Evolutionary conservation across 2,797 vertebrate genomes (phyloP).

Genomic region (Anisognathus igniventris): DNA sequence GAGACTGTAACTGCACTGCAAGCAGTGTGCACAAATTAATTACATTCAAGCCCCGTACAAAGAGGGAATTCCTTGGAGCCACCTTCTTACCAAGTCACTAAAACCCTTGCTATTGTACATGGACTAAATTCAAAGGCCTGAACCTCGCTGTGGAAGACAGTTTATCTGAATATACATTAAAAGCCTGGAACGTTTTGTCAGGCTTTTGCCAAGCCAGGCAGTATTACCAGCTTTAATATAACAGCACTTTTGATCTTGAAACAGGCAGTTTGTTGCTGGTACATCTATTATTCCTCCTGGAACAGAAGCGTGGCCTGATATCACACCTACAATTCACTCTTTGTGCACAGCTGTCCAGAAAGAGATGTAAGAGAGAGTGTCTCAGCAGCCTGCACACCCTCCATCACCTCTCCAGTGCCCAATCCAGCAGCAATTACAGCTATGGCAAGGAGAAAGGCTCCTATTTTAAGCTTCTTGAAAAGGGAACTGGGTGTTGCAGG

Average conservation of each 20-base stretch:
- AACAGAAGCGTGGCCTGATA: background rate
- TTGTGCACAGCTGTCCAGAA: background rate
- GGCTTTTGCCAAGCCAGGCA: background rate
- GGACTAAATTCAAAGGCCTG: background rate
- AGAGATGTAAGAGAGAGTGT: background rate
- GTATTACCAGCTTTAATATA: background rate
- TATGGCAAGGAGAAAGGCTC: background rate
- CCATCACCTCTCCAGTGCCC: background rate
- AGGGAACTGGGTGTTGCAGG: background rate
- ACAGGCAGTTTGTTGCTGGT: background rate
- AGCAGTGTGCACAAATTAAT: background rate
- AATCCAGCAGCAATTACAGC: background rate
- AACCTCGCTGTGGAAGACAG: background rate
- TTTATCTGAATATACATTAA: background rate
- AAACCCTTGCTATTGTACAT: background rate
- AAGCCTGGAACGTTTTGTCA: background rate
- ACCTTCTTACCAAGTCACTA: background rate
- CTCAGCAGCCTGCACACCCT: background rate
- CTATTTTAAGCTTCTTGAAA: conserved; percentile 10
- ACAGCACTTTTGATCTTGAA: conserved; percentile 1
- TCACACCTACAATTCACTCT: background rate
- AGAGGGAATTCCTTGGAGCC: background rate
- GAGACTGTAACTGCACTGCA: background rate
- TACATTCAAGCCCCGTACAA: background rate
- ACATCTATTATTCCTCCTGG: conserved; percentile 19